A percentile compares a stretch with the other conserved stretches of the same genome.
phyloP scores from a whole-genome alignment of 1,140 invertebrate genomes.

The Stegodyphus dumicola region DNA sequence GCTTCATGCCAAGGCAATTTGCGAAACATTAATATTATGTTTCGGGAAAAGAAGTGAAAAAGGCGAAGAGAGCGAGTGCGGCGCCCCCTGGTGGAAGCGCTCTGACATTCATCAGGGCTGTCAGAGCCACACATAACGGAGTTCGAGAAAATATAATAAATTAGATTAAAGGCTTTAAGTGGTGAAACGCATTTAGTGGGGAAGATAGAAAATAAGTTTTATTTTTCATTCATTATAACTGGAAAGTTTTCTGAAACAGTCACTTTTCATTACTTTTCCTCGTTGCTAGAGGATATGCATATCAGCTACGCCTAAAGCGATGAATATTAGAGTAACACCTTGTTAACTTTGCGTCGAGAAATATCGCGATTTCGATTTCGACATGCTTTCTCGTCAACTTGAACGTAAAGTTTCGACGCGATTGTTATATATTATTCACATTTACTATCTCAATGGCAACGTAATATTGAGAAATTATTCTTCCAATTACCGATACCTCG shows the following conservation, averaged over 20 bases:
- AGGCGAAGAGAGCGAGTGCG: constrained; percentile 4
- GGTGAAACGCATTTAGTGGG: constrained; percentile 30
- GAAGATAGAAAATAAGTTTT: constrained; percentile 2
- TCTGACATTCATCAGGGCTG: constrained; percentile 26
- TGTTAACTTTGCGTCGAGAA: too few species aligned
- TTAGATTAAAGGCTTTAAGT: constrained; percentile 41
- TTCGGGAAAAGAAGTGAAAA: background rate
- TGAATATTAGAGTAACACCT: too few species aligned
- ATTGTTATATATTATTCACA: too few species aligned
- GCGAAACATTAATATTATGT: constrained; percentile 36
- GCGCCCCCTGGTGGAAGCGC: constrained; percentile 14
- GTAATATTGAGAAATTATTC: too few species aligned
- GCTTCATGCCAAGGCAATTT: constrained; percentile 21
- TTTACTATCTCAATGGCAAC: too few species aligned
- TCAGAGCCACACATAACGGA: constrained; percentile 14
- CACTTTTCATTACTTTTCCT: constrained; percentile 14
- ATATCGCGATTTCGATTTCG: too few species aligned
- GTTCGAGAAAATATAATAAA: constrained; percentile 28
- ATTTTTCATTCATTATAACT: background rate
- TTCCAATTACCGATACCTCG: too few species aligned
- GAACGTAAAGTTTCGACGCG: too few species aligned
- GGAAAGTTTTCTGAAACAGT: constrained; percentile 12
- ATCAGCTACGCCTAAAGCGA: too few species aligned
- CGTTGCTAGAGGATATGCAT: too few species aligned
- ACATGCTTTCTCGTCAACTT: too few species aligned